Evolutionary conservation across 2,797 vertebrate genomes (phyloP).

Genomic region (Sylvilagus floridanus): DNA sequence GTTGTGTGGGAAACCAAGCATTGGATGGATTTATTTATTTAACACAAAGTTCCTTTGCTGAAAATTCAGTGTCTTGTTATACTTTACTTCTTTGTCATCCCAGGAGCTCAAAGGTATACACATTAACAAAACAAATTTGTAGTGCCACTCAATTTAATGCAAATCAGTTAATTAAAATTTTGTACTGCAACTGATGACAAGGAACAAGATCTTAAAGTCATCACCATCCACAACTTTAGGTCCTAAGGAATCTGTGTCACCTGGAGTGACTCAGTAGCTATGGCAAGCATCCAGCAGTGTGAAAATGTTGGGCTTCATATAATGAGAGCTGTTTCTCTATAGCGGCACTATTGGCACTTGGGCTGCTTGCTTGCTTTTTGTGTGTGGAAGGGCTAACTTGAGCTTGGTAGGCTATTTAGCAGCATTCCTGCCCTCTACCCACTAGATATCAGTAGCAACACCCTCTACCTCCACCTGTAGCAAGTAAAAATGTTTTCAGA

Average conservation of each 20-base stretch:
- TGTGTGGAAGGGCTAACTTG: background rate
- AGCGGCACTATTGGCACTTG: background rate
- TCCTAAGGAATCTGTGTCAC: background rate
- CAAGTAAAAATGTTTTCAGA: background rate
- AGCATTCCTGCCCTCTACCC: background rate
- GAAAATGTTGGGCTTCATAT: background rate
- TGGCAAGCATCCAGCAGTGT: background rate
- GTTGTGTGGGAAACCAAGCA: background rate
- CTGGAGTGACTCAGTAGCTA: background rate
- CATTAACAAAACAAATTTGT: background rate
- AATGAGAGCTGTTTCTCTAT: background rate
- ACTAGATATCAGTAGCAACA: background rate
- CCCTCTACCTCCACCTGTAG: background rate
- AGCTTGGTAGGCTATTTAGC: background rate
- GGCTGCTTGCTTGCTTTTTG: background rate
- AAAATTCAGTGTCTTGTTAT: background rate
- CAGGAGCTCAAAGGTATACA: background rate
- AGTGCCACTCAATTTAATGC: constrained; percentile 10
- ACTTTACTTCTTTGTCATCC: background rate
- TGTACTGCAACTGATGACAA: background rate
- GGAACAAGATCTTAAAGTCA: background rate
- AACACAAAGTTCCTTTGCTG: background rate
- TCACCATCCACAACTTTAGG: background rate
- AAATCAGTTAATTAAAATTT: background rate
- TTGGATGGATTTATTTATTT: background rate